Evolutionary conservation across 2,797 vertebrate species (phyloP).

Genomic region (Odontamblyopus lacepedii): DNA sequence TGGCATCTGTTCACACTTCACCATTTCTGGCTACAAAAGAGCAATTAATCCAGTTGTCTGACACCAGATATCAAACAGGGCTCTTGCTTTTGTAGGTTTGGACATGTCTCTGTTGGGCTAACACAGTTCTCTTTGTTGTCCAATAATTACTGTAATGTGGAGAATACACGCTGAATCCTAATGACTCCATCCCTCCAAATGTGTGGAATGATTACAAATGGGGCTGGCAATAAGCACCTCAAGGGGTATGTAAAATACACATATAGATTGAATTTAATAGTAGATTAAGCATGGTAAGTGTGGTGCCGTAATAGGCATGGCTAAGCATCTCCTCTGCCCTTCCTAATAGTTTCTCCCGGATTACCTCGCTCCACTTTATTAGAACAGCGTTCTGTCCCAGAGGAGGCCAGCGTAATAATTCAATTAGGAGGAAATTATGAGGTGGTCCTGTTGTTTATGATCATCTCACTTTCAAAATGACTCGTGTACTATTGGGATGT

Average conservation of each 20-base stretch:
- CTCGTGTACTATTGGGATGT: background rate
- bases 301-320: conserved; percentile 67
- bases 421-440: conserved; percentile 66
- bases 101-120: conserved; percentile 62
- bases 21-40: conserved; percentile 83
- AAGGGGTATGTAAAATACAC: conserved; percentile 64
- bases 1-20: conserved; percentile 69
- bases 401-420: conserved; percentile 70
- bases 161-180: conserved; percentile 81
- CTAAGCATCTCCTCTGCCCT: conserved; percentile 63
- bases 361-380: conserved; percentile 63
- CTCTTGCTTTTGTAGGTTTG: conserved; percentile 73
- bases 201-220: conserved; percentile 64
- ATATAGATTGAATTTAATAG: conserved; percentile 72
- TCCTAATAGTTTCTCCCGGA: conserved; percentile 64
- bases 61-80: conserved; percentile 68
- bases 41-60: conserved; percentile 78
- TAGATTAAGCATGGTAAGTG: conserved; percentile 74
- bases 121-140: conserved; percentile 74
- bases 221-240: conserved; percentile 35
- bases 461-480: conserved; percentile 27
- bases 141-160: conserved; percentile 83
- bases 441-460: conserved; percentile 60
- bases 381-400: conserved; percentile 47
- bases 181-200: conserved; percentile 69